Percentiles rank a stretch among this genome's conserved stretches.
Conservation (phyloP, 92 coral and sea anemone species). For the Parazoanthus swiftii region DNA sequence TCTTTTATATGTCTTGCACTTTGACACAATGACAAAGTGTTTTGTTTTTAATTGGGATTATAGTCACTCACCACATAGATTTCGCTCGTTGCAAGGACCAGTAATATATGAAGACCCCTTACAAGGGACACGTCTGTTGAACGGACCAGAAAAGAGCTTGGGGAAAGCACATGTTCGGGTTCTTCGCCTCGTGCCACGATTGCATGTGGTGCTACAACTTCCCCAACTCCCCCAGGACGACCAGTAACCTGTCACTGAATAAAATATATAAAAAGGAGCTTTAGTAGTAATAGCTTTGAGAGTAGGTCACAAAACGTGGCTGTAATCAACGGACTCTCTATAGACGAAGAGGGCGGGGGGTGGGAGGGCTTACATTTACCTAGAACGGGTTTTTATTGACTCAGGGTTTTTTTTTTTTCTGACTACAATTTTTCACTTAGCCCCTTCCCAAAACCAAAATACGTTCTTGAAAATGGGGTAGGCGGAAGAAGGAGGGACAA, state of each 20-base stretch:
- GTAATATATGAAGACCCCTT: background rate
- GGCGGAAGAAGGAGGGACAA: too few species aligned
- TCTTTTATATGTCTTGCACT: too few species aligned
- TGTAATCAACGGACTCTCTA: too few species aligned
- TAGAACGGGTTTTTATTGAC: too few species aligned
- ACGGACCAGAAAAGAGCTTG: background rate
- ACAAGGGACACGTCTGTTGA: background rate
- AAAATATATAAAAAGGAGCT: background rate
- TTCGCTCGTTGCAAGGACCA: slow-evolving; percentile 1
- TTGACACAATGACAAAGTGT: too few species aligned
- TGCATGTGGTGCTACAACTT: slow-evolving; percentile 27
- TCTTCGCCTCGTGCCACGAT: slow-evolving; percentile 20
- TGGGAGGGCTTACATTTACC: too few species aligned
- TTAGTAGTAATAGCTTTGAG: background rate
- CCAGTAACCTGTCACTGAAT: slow-evolving; percentile 25
- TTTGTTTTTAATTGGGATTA: too few species aligned
- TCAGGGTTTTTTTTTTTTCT: too few species aligned
- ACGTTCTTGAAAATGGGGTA: too few species aligned
- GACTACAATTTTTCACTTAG: too few species aligned
- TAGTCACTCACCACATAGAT: slow-evolving; percentile 16
- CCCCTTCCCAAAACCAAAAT: too few species aligned
- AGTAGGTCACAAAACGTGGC: background rate
- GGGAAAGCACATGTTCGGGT: slow-evolving; percentile 15
- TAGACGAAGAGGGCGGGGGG: too few species aligned
- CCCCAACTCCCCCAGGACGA: slow-evolving; percentile 35